Evolutionary conservation across 1,140 invertebrate genomes (phyloP).

Genomic region (Papilio aristodemus): DNA sequence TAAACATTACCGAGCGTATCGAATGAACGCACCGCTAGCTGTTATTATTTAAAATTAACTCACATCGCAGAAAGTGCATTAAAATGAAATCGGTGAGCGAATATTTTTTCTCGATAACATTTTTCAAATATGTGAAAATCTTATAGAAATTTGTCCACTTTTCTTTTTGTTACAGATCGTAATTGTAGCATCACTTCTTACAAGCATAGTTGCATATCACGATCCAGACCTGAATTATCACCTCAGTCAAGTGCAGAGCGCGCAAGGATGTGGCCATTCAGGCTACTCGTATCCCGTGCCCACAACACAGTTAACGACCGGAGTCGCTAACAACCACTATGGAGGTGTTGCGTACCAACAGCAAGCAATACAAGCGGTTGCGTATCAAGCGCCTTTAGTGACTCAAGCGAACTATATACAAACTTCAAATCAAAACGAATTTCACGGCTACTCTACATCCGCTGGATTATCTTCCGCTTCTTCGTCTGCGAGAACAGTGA

Average conservation of each 20-base stretch:
- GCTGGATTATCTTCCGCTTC: conserved; percentile 66
- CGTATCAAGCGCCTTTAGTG: conserved; percentile 53
- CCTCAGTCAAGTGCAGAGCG: conserved; percentile 65
- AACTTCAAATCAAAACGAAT: conserved; percentile 54
- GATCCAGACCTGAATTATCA: conserved; percentile 78
- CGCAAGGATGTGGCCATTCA: conserved; percentile 55
- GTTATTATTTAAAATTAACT: conserved; percentile 13
- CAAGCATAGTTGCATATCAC: conserved; percentile 65
- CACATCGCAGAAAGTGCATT: conserved; percentile 21
- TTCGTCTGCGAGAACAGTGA: conserved; percentile 49
- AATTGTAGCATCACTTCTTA: conserved; percentile 47
- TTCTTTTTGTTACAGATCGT: conserved; percentile 60
- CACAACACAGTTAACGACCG: conserved; percentile 59
- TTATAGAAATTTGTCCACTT: conserved; percentile 4
- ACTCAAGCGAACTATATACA: conserved; percentile 44
- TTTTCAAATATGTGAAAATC: neutral
- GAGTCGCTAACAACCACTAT: conserved; percentile 41
- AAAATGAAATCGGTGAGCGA: conserved; percentile 43
- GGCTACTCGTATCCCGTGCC: conserved; percentile 75
- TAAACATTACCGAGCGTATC: conserved; percentile 31
- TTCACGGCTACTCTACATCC: conserved; percentile 74
- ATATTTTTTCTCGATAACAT: conserved; percentile 5
- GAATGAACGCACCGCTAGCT: conserved; percentile 7
- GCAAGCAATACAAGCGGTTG: conserved; percentile 45
- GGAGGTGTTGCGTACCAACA: conserved; percentile 40